A percentile compares a stretch with the other conserved stretches of the same genome.
Conservation (phyloP, 1,140 invertebrate species). For the Drosophila hydei region DNA sequence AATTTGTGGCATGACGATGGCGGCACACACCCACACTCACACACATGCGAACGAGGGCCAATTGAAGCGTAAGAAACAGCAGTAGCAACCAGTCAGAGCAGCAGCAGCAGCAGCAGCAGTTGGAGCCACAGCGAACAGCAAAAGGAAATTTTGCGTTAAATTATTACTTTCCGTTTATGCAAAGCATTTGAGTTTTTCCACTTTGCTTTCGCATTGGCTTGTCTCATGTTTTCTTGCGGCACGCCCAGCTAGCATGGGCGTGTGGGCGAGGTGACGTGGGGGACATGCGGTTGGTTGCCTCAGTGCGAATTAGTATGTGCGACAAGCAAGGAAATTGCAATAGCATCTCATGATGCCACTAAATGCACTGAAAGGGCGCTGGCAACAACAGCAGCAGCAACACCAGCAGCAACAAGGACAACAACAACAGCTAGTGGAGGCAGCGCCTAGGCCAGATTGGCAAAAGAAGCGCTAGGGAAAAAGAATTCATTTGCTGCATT, state of each 20-base stretch:
- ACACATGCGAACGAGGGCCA: constrained; percentile 35
- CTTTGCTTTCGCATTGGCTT: constrained; percentile 63
- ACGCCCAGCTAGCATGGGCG: constrained; percentile 4
- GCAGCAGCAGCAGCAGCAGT: constrained; percentile 34
- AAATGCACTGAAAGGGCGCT: constrained; percentile 64
- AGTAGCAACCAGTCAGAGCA: constrained; percentile 51
- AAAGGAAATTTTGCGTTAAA: constrained; percentile 83
- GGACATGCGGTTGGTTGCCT: constrained; percentile 47
- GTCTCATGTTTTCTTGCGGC: constrained; percentile 59
- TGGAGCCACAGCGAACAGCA: constrained; percentile 50
- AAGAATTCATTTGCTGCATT: constrained; percentile 81
- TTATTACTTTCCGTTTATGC: constrained; percentile 83
- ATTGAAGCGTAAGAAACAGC: constrained; percentile 77
- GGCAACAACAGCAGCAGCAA: constrained; percentile 44
- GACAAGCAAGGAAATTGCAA: constrained; percentile 82
- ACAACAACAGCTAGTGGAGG: background rate
- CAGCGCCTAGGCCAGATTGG: constrained; percentile 39
- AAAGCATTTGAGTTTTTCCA: constrained; percentile 79
- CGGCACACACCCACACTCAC: constrained; percentile 42
- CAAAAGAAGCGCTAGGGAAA: constrained; percentile 37
- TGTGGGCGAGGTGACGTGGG: too few relatives aligned
- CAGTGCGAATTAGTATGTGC: constrained; percentile 79
- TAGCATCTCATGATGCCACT: constrained; percentile 83
- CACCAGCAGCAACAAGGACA: constrained; percentile 36
- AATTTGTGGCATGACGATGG: constrained; percentile 72